Conservation (phyloP, 2,888 invertebrate genomes). For the Disparrhopalites patrizii region DNA sequence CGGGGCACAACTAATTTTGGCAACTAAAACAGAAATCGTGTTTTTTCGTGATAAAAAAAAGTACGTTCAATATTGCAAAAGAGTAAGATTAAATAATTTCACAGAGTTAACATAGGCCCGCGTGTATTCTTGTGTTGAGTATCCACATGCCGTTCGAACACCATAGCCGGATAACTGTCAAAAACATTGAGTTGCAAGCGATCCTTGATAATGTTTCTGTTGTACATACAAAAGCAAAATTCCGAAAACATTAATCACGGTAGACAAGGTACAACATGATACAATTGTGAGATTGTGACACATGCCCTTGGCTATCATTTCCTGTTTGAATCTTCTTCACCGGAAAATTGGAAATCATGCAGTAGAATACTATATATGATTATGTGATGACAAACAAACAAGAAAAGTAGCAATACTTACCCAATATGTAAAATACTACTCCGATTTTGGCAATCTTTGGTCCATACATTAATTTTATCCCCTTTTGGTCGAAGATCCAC, state of each 20-base stretch:
- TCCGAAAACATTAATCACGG: too few species aligned
- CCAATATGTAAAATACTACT: conserved; percentile 82
- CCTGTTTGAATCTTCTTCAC: neutral
- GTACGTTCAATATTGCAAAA: too few species aligned
- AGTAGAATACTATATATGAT: neutral
- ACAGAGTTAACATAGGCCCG: too few species aligned
- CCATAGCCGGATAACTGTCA: neutral
- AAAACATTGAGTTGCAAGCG: neutral
- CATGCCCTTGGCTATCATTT: too few species aligned
- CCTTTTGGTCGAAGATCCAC: conserved; percentile 86
- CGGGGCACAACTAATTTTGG: too few species aligned
- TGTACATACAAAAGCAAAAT: neutral
- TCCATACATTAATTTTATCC: conserved; percentile 94
- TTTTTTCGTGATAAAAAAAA: too few species aligned
- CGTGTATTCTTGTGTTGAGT: neutral
- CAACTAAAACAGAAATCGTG: too few species aligned
- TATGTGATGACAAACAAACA: neutral
- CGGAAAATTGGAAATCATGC: neutral
- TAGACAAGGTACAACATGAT: too few species aligned
- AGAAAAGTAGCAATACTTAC: conserved; percentile 49
- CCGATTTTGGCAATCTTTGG: conserved; percentile 72
- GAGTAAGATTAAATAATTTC: too few species aligned
- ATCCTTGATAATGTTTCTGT: neutral
- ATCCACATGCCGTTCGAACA: neutral
- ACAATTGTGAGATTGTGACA: too few species aligned